phyloP scores from a whole-genome alignment of 2,797 vertebrate species.

The Acanthurus lineatus region DNA sequence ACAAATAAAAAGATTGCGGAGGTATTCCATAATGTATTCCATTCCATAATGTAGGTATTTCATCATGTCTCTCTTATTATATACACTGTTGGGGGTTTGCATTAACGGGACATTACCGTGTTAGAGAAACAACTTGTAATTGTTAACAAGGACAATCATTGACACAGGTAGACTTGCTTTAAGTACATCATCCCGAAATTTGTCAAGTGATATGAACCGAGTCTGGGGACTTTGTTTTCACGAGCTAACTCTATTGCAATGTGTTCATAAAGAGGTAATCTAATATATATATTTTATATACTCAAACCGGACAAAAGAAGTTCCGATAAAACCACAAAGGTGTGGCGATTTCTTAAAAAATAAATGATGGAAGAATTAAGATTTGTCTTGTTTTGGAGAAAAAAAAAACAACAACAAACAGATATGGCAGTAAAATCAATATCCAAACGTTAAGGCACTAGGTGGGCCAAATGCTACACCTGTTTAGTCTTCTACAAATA shows the following conservation, averaged over 20 bases:
- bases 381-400: constrained; percentile 84
- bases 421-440: constrained; percentile 94
- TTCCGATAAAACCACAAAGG: constrained; percentile 82
- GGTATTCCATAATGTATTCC: constrained; percentile 89
- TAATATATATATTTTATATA: constrained; percentile 75
- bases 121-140: constrained; percentile 60
- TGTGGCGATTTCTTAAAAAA: constrained; percentile 72
- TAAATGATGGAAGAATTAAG: constrained; percentile 79
- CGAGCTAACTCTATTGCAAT: constrained; percentile 79
- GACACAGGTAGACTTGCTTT: constrained; percentile 63
- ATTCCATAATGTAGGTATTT: too few species aligned
- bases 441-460: constrained; percentile 97
- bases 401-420: constrained; percentile 74
- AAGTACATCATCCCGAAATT: constrained; percentile 65
- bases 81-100: constrained; percentile 78
- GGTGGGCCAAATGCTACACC: constrained; percentile 92
- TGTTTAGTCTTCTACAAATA: constrained; percentile 98
- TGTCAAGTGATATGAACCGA: constrained; percentile 81
- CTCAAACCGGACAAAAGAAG: constrained; percentile 71
- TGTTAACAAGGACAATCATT: constrained; percentile 63
- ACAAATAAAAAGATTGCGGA: constrained; percentile 90
- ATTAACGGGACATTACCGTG: constrained; percentile 70
- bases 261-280: constrained; percentile 81
- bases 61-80: constrained; percentile 81
- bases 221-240: constrained; percentile 82